phyloP scores from a whole-genome alignment of 1,140 invertebrate species.

The Oedothorax gibbosus region DNA sequence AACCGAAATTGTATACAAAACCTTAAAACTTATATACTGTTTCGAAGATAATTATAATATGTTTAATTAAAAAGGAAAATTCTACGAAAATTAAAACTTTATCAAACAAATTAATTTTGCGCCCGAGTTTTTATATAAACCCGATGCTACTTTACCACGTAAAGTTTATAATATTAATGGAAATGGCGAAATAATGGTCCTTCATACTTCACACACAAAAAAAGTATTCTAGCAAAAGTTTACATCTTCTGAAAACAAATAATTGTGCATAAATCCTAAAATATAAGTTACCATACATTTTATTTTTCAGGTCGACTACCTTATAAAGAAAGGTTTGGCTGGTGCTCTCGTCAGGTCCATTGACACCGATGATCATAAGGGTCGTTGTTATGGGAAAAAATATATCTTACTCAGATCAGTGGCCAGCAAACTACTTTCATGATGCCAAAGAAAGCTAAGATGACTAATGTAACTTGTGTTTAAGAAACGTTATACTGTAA shows the following conservation, averaged over 20 bases:
- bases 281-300: not conserved
- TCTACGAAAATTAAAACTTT: not conserved
- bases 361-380: conserved; percentile 74
- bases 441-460: too few relatives aligned
- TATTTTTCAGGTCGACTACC: conserved; percentile 64
- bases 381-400: conserved; percentile 62
- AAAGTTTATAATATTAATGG: too few relatives aligned
- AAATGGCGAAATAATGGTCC: too few relatives aligned
- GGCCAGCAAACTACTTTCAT: conserved; percentile 43
- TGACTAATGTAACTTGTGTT: too few relatives aligned
- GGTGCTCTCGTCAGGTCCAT: conserved; percentile 76
- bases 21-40: not conserved
- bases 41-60: not conserved
- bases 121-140: not conserved
- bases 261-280: not conserved
- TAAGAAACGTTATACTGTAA: too few relatives aligned
- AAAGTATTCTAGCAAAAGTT: not conserved
- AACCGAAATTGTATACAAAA: not conserved
- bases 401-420: conserved; percentile 63
- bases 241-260: not conserved
- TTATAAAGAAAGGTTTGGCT: conserved; percentile 67
- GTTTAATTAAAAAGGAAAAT: not conserved
- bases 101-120: not conserved
- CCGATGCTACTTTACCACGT: not conserved
- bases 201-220: too few relatives aligned